Base-by-base conservation (phyloP, 2,797 vertebrate genomes). In the Babyrousa celebensis region DNA sequence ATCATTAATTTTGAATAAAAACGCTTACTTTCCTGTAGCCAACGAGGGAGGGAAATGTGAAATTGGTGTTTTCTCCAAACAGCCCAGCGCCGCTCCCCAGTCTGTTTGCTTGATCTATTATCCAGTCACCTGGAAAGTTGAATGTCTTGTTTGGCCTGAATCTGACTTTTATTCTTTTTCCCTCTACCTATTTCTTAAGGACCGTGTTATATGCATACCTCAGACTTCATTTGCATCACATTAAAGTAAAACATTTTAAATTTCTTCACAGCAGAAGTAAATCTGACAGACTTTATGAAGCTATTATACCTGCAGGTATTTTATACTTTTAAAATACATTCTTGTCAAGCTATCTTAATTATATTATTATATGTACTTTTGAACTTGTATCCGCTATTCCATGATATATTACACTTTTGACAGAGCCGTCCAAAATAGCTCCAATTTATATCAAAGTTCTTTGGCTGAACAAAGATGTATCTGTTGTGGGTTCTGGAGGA, bases 241-340 rank as follows among this genome's bases (percentile, higher is more conserved):
- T 99, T 99, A 99, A 98, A 98, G 98, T 98, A 98, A 99, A 99
- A 98, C 98, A 98, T 98, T 98, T 98, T 98, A 98, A 98, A 98
- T 99, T 99, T 98, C 98, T 99, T 98, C 98, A 88, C 98, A 98
- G 98, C 98, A 98, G 98, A 99, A 99, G 98, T 99, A 99, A 99
- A 99, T 99, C 98, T 99, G 99, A 99, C 98, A 98, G 98, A 98
- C 98, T 99, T 99, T 99, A 99, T 99, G 98, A 98, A 99, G 98
- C 99, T 98, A 99, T 99, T 99, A 99, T 98, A 99, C 98, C 99
- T 98, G 98, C 98, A 98, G 98, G 98, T 98, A 98, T 99, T 99
- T 99, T 98, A 98, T 98, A 98, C 98, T 98, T 98, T 98, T 98
- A 98, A 99, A 99, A 99, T 98, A 99, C 98, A 98, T 98, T 98